Percentiles rank a stretch among this genome's conserved stretches.
phyloP scores from a whole-genome alignment of 2,797 vertebrate genomes.

The Sebastes itinus region DNA sequence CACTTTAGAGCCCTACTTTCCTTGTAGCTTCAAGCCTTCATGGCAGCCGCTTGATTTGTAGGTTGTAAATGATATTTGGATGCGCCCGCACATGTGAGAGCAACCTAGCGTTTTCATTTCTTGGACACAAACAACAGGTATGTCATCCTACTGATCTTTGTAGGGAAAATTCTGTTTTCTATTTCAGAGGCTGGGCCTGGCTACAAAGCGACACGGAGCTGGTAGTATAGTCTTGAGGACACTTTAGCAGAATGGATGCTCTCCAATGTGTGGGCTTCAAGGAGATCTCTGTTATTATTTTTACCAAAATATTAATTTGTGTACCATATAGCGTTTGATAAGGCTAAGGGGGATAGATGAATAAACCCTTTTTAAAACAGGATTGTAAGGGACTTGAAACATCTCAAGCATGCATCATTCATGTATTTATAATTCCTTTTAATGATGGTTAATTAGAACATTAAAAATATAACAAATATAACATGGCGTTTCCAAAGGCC shows the following conservation, averaged over 20 bases:
- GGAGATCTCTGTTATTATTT: slow-evolving; percentile 1
- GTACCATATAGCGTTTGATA: neutral
- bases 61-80: slow-evolving; percentile 26
- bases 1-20: slow-evolving; percentile 30
- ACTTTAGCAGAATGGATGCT: slow-evolving; percentile 1
- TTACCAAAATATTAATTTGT: slow-evolving; percentile 18
- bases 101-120: slow-evolving; percentile 3
- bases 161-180: slow-evolving; percentile 27
- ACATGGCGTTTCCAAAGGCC: neutral
- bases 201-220: slow-evolving; percentile 6
- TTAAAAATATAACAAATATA: neutral
- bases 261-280: slow-evolving; percentile 33
- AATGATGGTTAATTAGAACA: neutral
- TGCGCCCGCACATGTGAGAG: neutral
- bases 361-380: neutral
- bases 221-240: slow-evolving; percentile 19
- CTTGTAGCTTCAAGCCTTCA: slow-evolving; percentile 22
- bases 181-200: slow-evolving; percentile 20
- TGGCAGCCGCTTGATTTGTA: slow-evolving; percentile 52
- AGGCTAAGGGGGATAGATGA: neutral
- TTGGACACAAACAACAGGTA: neutral
- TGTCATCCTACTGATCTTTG: slow-evolving; percentile 14
- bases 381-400: neutral
- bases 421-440: neutral
- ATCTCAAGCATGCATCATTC: neutral